Evolutionary conservation across 92 coral and sea anemone species (phyloP), one percentile per base, ranked within the genome.

Genomic region (Parazoanthus atlanticus): DNA sequence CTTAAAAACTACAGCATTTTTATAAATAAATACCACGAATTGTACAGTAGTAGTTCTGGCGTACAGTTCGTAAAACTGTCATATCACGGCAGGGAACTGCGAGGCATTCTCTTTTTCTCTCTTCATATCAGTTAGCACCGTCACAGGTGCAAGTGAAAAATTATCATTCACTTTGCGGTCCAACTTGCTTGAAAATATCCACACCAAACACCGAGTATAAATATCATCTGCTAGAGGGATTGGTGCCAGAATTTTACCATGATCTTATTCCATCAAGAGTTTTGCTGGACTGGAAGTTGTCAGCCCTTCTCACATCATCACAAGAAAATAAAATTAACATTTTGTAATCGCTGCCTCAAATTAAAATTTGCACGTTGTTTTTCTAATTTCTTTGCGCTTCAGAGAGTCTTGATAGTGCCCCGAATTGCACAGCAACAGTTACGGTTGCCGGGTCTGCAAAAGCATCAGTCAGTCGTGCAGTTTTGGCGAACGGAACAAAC

Each of bases 371-470:
- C n/a, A 56, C 38, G 73, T 32, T 46, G 73, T 64, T 87, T 87
- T 79, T 82, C 88, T 72, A 72, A 88, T 83, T 89, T 90, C 84
- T 88, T 70, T 56, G 74, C 90, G 78, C 89, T 49, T 17, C 87
- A 21, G 81, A 46, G 75, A 80, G 86, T 40, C 52, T 81, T 82
- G 91, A 81, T 84, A 85, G 86, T 86, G 88, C 84, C 67, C 34
- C 90, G 65, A 92, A 95, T 95, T 83, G 93, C 96, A 91, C 91
- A 89, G 86, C 89, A 86, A 82, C 85, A 26, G 36, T 25, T 69
- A 41, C 85, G 91, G 98, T 95, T 95, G 96, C 98, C 94, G 85
- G 88, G 98, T 70, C 66, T 84, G 90, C 74, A 86, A 71, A 75
- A 74, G 47, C 66, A 71, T 86, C 43, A 56, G 54, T 76, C 86